Evolutionary conservation across 1,140 invertebrate genomes (phyloP), one percentile per base, ranked within the genome.

Genomic region (Cepaea nemoralis): DNA sequence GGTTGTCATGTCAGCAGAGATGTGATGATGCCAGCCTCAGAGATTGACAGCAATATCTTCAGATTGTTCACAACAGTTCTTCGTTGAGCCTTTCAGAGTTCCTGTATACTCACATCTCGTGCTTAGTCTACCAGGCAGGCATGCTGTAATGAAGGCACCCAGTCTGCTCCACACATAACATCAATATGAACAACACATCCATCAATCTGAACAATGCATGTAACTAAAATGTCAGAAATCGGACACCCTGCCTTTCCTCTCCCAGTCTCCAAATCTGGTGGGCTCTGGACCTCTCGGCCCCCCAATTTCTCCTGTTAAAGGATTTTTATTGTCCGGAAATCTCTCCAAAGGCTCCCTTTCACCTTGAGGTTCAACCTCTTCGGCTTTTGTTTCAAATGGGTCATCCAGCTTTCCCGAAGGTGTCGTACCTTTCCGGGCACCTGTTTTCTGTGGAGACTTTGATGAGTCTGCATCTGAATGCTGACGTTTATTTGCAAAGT

Each of bases 191-290:
- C n/a, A n/a, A n/a, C n/a, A n/a, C n/a, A n/a, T n/a, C n/a, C n/a
- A n/a, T n/a, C n/a, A n/a, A n/a, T n/a, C n/a, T n/a, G n/a, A n/a
- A n/a, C n/a, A n/a, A n/a, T n/a, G n/a, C n/a, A n/a, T n/a, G n/a
- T n/a, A n/a, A 31, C 8, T n/a, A 78, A 27, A 42, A 22, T 35
- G 1, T 76, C 80, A 99, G 93, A 99, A 99, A 92, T 99, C 98
- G 16, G 96, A 94, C 22, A 98, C 97, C 89, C 98, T 93, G 80
- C 99, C 99, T 93, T 99, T 99, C 84, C 98, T 93, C 91, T 99
- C 99, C 98, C 99, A 99, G 93, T 99, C 99, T 6, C 98, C 98
- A 93, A 98, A 99, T 85, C 98, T 93, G 42, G 99, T 99, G 42
- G 99, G 99, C 93, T 99, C 98, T 2, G 98, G 98, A 33, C 99